phyloP scores from a whole-genome alignment of 2,797 vertebrate species.

The Ceyx erithaca region DNA sequence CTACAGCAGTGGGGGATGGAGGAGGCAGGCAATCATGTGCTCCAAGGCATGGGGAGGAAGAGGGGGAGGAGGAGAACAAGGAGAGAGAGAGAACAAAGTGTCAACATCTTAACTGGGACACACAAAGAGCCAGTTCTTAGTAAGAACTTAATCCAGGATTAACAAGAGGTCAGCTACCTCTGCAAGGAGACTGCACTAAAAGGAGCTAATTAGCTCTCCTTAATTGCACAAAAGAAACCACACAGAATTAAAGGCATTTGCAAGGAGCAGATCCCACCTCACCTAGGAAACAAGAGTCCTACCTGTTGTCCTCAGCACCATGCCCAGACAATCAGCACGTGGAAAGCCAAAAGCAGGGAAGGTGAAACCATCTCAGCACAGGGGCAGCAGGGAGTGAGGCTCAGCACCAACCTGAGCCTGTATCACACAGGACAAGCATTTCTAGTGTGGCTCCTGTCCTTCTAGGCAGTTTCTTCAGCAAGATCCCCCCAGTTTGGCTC shows the following conservation, averaged over 20 bases:
- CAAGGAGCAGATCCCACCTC: not conserved
- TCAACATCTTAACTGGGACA: conserved; percentile 79
- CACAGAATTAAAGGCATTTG: conserved; percentile 14
- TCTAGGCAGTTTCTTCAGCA: not conserved
- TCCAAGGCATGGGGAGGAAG: conserved; percentile 21
- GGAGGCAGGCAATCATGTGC: conserved; percentile 36
- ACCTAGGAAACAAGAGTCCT: not conserved
- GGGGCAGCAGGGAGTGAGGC: not conserved
- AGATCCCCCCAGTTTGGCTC: not conserved
- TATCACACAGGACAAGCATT: not conserved
- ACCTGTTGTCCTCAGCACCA: not conserved
- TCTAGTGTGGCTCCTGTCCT: not conserved
- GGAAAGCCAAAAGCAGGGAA: not conserved
- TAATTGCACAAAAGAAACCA: conserved; percentile 45
- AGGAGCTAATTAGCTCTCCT: conserved; percentile 67
- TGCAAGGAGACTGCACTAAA: conserved; percentile 67
- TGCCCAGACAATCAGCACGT: rapidly evolving
- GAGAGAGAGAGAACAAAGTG: conserved; percentile 49
- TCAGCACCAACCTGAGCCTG: not conserved
- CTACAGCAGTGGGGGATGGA: not conserved
- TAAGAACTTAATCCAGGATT: conserved; percentile 83
- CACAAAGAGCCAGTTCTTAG: conserved; percentile 64
- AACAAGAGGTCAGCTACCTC: conserved; percentile 76
- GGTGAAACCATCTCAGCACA: not conserved
- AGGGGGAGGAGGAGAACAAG: conserved; percentile 26